Evolutionary conservation across 2,888 invertebrate species (phyloP), one percentile per base, ranked within the genome.

Genomic region (Phania funesta): DNA sequence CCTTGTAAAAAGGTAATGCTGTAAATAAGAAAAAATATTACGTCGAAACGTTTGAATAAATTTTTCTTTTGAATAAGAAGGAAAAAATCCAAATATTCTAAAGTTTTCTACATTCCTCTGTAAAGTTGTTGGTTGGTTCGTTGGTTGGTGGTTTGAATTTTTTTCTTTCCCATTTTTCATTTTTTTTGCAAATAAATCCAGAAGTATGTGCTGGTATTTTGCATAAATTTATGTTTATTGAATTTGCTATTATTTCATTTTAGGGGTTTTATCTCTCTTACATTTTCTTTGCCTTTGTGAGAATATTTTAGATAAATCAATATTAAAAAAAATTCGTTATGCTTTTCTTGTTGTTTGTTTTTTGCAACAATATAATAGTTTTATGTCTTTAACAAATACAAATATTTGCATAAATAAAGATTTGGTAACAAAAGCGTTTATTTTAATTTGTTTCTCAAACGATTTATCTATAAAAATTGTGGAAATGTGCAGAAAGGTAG

Each of bases 151-250:
- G 84, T 85, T 87, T 85, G 85, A 87, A 85, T 85, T 87, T 87
- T 87, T 86, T 86, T 87, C 87, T 87, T 86, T 87, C 86, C n/a
- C n/a, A n/a, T n/a, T 87, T 85, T 85, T 29, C 6, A 26, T 26
- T 3, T 56, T 41, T 38, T 78, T 50, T 24, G 18, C 77, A 62
- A 77, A 81, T 35, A 64, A 67, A 67, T 64, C 26, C 58, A 32
- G 35, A 50, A 73, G 80, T 83, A 80, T 85, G 84, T 84, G 80
- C 79, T 84, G 81, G 80, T 77, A 85, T 83, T 85, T 85, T 84
- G 83, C 84, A 85, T 85, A 86, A 85, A 85, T 85, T 86, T 85
- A 83, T 84, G 84, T 73, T 84, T 86, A 85, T 86, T 86, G 85
- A 86, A 86, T 85, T 85, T 84, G 74, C 71, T 84, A 83, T 84